Percentiles rank a stretch among this genome's conserved stretches.
Evolutionary conservation across 2,113 vertebrate genomes (phyloP).

Genomic region (Syngnathus floridae): DNA sequence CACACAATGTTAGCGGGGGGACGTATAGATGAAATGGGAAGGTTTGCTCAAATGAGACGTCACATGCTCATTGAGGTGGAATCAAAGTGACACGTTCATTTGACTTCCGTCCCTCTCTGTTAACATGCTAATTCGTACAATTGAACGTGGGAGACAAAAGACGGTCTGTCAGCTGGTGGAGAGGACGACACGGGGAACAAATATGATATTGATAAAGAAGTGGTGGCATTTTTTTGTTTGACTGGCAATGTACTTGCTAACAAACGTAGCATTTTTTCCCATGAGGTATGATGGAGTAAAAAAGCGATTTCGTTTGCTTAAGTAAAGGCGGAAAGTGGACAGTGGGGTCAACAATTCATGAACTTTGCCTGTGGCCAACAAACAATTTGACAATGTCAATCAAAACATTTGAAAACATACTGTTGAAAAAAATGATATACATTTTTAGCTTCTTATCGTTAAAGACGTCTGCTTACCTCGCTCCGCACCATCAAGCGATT

Average conservation of each 20-base stretch:
- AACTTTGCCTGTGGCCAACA: neutral
- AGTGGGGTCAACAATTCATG: too few relatives aligned
- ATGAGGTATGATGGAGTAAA: too few relatives aligned
- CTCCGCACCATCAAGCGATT: slow-evolving; percentile 7
- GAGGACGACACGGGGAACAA: neutral
- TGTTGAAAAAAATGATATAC: neutral
- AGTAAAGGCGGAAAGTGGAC: too few relatives aligned
- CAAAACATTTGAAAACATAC: neutral
- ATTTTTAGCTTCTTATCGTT: neutral
- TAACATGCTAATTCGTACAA: neutral
- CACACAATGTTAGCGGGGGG: neutral
- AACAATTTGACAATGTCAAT: neutral
- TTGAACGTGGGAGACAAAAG: neutral
- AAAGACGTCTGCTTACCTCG: slow-evolving; percentile 9
- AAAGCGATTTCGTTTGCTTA: too few relatives aligned
- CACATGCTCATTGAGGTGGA: neutral
- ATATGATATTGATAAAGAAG: neutral
- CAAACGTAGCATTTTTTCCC: too few relatives aligned
- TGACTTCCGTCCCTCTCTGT: neutral
- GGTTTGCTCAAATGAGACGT: neutral
- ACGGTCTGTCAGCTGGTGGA: neutral
- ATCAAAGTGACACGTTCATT: slow-evolving; percentile 2
- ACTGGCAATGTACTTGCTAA: too few relatives aligned
- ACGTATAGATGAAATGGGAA: neutral
- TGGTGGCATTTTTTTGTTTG: too few relatives aligned